Evolutionary conservation across 2,888 invertebrate species (phyloP), one percentile per base, ranked within the genome.

Genomic region (Sycophila texana): DNA sequence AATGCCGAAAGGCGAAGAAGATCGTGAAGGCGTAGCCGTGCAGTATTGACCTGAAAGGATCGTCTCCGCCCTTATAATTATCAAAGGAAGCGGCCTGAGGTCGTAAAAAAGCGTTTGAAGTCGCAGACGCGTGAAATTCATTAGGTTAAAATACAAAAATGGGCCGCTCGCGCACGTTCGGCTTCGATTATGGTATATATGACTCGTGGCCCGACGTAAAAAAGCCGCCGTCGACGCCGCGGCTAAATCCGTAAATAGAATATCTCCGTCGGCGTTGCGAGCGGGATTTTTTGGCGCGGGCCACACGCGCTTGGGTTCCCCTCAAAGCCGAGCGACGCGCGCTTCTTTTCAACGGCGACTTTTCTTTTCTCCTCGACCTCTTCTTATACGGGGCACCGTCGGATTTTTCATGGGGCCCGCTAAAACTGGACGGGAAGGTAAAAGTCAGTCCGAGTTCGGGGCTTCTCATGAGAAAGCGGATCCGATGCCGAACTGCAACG

Each of bases 101-200:
- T 53, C 74, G 57, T 74, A 67, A 72, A 76, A 80, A 67, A 55
- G 30, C 75, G 75, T 76, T 76, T 72, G 79, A 80, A 76, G 75
- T 76, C 75, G 75, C 66, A 67, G 79, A 67, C 61, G 79, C 79
- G 75, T 80, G 74, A 80, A 80, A 80, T 80, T 80, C 79, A 80
- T 80, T 80, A 80, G 67, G 74, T 57, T 63, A 26, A 71, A 71
- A 65, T 71, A 61, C 57, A 67, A 61, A 74, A 74, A 74, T 47
- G 73, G 26, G 22, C 18, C 10, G 20, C 58, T 51, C 66, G 18
- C 30, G 14, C 26, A 51, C 57, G 67, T 80, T 80, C 76, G 72
- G 76, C 68, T 76, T 80, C 76, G 76, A 76, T 80, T 80, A 73
- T 68, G 49, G 67, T 39, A 39, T 39, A 39, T 39, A 39, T 30